Percentiles rank a stretch among this genome's conserved stretches.
Conservation (phyloP, 2,888 invertebrate genomes). For the Drepana falcataria region DNA sequence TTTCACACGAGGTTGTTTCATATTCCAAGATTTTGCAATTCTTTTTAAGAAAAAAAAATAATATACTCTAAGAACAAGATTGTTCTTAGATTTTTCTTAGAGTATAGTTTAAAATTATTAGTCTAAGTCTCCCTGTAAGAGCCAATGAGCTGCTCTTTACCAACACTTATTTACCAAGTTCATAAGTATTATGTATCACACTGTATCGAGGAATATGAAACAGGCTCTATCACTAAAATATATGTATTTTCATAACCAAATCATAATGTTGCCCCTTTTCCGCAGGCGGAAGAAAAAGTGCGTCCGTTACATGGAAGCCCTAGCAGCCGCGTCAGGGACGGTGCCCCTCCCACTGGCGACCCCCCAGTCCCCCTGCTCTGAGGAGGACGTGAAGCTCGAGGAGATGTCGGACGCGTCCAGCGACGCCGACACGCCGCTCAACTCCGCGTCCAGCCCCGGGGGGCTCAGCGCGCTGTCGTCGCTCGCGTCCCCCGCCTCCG, state of each 20-base stretch:
- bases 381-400: conserved; percentile 83
- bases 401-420: conserved; percentile 84
- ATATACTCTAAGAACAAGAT: no score
- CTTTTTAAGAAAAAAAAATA: no score
- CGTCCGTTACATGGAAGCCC: conserved; percentile 96
- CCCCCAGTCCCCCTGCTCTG: conserved; percentile 89
- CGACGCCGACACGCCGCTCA: conserved; percentile 73
- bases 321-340: conserved; percentile 82
- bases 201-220: conserved; percentile 15
- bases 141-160: no score
- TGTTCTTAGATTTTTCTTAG: not conserved
- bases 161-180: no score
- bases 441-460: conserved; percentile 71
- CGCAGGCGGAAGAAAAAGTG: conserved; percentile 97
- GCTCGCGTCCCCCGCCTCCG: conserved; percentile 88
- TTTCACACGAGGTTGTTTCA: not conserved
- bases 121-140: no score
- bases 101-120: no score
- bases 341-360: conserved; percentile 87
- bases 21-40: not conserved
- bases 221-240: conserved; percentile 8
- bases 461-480: conserved; percentile 71
- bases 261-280: conserved; percentile 19
- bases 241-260: conserved; percentile 6
- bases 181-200: no score